Evolutionary conservation across 2,113 vertebrate species (phyloP), one percentile per base, ranked within the genome.

Genomic region (Bucco capensis): DNA sequence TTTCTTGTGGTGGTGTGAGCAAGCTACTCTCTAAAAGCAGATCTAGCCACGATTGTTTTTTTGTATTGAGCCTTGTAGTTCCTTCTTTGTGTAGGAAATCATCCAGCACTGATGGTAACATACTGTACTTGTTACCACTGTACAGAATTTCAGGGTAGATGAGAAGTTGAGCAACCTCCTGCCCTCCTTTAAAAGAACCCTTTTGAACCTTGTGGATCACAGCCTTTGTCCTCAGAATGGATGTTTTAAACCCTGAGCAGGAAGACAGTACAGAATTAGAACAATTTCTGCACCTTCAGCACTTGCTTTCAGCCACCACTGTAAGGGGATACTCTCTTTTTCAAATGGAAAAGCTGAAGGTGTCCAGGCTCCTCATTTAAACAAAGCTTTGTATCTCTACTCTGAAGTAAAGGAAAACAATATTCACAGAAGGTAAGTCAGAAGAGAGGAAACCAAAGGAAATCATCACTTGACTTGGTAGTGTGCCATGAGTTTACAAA

Each of bases 21-120:
- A 58, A 91, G 35, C 76, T 86, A 18, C 72, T 86, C 83, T 91
- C 81, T 89, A 76, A 84, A 93, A 89, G 80, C 86, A 86, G 88
- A 88, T 46, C 35, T 58, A 50, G 67, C 72, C 83, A 71, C 88
- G 91, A 65, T 88, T 74, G 72, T 6, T 58, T 86, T 92, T 77
- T 88, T 80, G 50, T 91, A 30, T 90, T 80, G 88, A 64, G 69
- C 47, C 83, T 86, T 86, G 83, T 60, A 88, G 92, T 86, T 95
- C 86, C 58, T 76, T 27, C 83, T 88, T 92, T 92, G 82, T 86
- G 72, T 90, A 75, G 92, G 64, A 94, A 91, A 51, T 64, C 15
- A 12, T 88, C 83, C 92, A 86, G 72, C 1, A 2, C 56, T 74
- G 79, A 21, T 83, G 82, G 75, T 92, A 66, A 86, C 75, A 57